Base-by-base conservation (phyloP, 2,888 invertebrate species). In the Erebia palarica region DNA sequence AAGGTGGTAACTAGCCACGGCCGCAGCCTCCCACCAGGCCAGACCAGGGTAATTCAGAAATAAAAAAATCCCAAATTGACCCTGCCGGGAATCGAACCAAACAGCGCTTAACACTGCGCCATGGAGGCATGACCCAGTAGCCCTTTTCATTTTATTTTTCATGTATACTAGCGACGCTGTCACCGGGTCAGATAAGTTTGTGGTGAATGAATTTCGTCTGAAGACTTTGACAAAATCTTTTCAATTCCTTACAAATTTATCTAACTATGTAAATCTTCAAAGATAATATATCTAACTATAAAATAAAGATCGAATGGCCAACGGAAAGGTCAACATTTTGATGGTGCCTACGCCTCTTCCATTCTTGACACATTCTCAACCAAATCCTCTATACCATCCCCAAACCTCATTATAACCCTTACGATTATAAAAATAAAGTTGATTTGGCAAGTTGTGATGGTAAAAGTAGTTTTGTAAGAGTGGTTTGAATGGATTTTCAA, bases 401-500 rank as follows among this genome's bases (percentile, higher is more conserved):
- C 27, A 47, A 67, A 55, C 5, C 49, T 61, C 3, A 75, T 75
- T 74, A 13, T 75, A 27, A 57, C 44, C 72, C 69, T 72, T 78
- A 71, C 3, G 0, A 0, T 9, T 7, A 27, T 55, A 1, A 2
- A 3, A 11, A 74, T 70, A 78, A 69, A 71, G 49, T 53, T 11
- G 18, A 8, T 0, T 18, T 68, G 27, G 67, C 42, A 36, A 47
- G 18, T 53, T 49, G 14, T 51, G 9, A 13, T 21, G 16, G 63
- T 10, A 72, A 58, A 64, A 14, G 10, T 63, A 61, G 61, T 13
- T 27, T 75, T 70, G 74, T 73, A 69, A 60, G 57, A 69, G 77
- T 72, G 75, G 76, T 78, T 76, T 78, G 73, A 79, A 78, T 77
- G 78, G 77, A 78, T 80, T 78, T 79, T 78, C 78, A 78, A 79